phyloP scores from a whole-genome alignment of 2,113 vertebrate species.

The Leptobrachium ailaonicum region DNA sequence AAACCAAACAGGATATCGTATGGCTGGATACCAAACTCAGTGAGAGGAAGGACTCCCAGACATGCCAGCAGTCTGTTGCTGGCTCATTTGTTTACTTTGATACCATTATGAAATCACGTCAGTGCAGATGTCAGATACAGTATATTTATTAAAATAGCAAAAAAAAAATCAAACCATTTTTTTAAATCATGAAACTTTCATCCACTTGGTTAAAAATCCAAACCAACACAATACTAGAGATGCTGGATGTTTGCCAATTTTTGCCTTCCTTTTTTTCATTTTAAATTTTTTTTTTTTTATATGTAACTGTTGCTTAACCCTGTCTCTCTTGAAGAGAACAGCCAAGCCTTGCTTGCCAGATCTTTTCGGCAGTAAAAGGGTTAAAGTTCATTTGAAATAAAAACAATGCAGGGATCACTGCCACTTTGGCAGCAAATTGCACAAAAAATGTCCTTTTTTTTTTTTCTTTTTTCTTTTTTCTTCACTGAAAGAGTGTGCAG shows the following conservation, averaged over 20 bases:
- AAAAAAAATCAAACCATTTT: slow-evolving; percentile 59
- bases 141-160: slow-evolving; percentile 76
- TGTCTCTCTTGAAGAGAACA: slow-evolving; percentile 38
- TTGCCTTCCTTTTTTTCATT: slow-evolving; percentile 71
- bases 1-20: slow-evolving; percentile 84
- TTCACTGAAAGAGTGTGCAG: slow-evolving; percentile 71
- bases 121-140: slow-evolving; percentile 75
- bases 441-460: slow-evolving; percentile 66
- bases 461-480: slow-evolving; percentile 52
- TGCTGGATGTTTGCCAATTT: slow-evolving; percentile 73
- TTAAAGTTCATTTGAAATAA: slow-evolving; percentile 73
- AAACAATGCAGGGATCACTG: slow-evolving; percentile 84
- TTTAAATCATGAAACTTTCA: slow-evolving; percentile 74
- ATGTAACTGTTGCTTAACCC: slow-evolving; percentile 52
- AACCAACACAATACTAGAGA: slow-evolving; percentile 63
- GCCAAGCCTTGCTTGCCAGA: slow-evolving; percentile 43
- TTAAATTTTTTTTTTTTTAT: slow-evolving; percentile 61
- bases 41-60: slow-evolving; percentile 70
- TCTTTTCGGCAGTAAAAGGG: slow-evolving; percentile 50
- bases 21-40: slow-evolving; percentile 87
- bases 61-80: slow-evolving; percentile 58
- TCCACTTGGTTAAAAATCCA: slow-evolving; percentile 75
- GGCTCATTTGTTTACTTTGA: slow-evolving; percentile 47
- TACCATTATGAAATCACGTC: slow-evolving; percentile 70
- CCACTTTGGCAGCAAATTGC: slow-evolving; percentile 88